Percentiles rank a stretch among this genome's conserved stretches.
phyloP scores from a whole-genome alignment of 2,888 invertebrate genomes.

The Dicyrtoma fusca region DNA sequence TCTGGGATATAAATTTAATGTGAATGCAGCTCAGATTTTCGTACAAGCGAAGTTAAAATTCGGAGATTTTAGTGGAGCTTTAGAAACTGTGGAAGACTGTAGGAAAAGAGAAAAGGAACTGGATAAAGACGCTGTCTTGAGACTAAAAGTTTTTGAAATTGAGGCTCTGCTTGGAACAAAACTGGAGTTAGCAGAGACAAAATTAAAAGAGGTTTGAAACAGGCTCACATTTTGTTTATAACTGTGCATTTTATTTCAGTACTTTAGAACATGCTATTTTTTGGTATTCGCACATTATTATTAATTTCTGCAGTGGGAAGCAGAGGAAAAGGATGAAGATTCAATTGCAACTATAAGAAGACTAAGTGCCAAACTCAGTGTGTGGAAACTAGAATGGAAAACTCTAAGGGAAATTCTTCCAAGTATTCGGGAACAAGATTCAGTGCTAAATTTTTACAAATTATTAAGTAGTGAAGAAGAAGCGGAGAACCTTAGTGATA shows the following conservation, averaged over 20 bases:
- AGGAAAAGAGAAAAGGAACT: conserved; percentile 11
- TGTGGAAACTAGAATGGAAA: conserved; percentile 15
- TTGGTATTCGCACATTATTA: too few species aligned
- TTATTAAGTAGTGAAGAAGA: neutral
- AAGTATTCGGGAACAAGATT: neutral
- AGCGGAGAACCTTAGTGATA: neutral
- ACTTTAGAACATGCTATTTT: too few species aligned
- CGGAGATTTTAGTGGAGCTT: conserved; percentile 49
- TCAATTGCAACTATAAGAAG: neutral
- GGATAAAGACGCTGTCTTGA: neutral
- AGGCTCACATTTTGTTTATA: neutral
- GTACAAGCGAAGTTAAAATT: conserved; percentile 45
- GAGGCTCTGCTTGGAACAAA: conserved; percentile 22
- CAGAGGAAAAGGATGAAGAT: neutral
- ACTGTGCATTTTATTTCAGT: neutral
- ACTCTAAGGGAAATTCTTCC: conserved; percentile 8
- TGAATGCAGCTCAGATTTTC: conserved; percentile 44
- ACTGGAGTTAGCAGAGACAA: conserved; percentile 8
- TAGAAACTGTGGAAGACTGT: conserved; percentile 23
- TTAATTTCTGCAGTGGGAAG: conserved; percentile 8
- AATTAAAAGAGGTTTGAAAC: conserved; percentile 13
- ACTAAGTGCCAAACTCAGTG: neutral
- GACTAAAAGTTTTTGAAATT: conserved; percentile 6
- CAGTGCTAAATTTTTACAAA: neutral
- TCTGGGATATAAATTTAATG: conserved; percentile 47